These are phyloP conservation scores for Scalopus aquaticus DNA, from an alignment of 2,113 vertebrate genomes.

Conservation along the genomic window DNA sequence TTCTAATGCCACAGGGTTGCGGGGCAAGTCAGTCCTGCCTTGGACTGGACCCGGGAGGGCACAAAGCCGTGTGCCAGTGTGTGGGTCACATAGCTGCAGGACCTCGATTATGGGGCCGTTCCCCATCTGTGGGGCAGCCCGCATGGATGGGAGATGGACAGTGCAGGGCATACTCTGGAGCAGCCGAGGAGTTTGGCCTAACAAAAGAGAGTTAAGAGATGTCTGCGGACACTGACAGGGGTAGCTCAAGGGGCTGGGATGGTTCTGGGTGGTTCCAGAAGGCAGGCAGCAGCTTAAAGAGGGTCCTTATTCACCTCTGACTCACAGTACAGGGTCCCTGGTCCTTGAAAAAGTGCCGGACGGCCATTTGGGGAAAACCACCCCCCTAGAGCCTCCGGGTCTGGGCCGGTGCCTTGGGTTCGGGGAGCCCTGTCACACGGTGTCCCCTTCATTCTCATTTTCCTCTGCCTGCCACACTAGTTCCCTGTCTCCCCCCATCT, in stretches of 20 bases:
- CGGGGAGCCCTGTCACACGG: background rate
- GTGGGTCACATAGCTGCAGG: background rate
- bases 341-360: background rate
- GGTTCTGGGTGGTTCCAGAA: rapidly evolving
- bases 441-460: background rate
- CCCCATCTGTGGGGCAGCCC: too few species aligned
- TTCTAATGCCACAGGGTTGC: background rate
- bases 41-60: background rate
- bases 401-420: background rate
- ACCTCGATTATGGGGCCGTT: background rate
- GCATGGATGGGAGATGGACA: too few species aligned
- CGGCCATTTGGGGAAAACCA: background rate
- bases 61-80: rapidly evolving
- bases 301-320: background rate
- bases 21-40: background rate
- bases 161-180: background rate
- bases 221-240: background rate
- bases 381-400: background rate
- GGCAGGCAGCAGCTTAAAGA: background rate
- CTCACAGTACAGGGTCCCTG: background rate
- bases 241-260: background rate
- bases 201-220: too few species aligned
- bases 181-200: background rate
- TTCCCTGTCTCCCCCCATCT: background rate
- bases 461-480: background rate